Base-by-base conservation (phyloP, 1,140 invertebrate genomes). In the Agraylea sexmaculata region DNA sequence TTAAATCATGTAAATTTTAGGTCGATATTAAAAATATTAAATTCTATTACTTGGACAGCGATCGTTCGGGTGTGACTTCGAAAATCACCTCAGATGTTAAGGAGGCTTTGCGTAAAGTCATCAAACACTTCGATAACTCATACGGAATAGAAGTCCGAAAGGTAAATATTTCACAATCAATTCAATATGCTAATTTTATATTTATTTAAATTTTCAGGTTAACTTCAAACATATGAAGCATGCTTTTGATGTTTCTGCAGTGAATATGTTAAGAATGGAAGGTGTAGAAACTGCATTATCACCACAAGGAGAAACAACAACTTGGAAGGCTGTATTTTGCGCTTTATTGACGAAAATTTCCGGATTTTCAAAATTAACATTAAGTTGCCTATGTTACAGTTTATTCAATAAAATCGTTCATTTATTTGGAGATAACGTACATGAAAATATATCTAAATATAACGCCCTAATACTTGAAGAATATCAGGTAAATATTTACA, bases 41-140 rank as follows among this genome's bases (percentile, higher is more conserved):
- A 42, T 75, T 83, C 51, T 89, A 77, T 57, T 89, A 83, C 49
- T 77, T 87, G 70, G 74, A 84, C 46, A 74, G 81, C 40, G 78
- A 83, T 49, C 72, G 73, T 10, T 70, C 77, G 23, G 67, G 73
- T 11, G 56, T 82, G 6, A 66, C 75, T 16, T 68, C 70, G 19
- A 62, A 66, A 6, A 71, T 88, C 1, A 69, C 77, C 38, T 51
- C 62, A 25, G 78, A 88, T 48, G 70, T 88, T 11, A 73, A 71
- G 49, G 57, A 58, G n/a, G 75, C 76, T 17, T 71, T 87, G 43
- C 57, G 66, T 20, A 77, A 75, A 50, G 72, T 85, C 20, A 68
- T 70, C 19, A 53, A 57, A 28, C 66, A 82, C 47, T 68, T 85
- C 16, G 68, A 79, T 41, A 53, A 57, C 16, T 66, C 60, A 2